These are phyloP conservation scores for Apodemus speciosus DNA, from an alignment of 2,113 vertebrate species.

Conservation along the genomic window DNA sequence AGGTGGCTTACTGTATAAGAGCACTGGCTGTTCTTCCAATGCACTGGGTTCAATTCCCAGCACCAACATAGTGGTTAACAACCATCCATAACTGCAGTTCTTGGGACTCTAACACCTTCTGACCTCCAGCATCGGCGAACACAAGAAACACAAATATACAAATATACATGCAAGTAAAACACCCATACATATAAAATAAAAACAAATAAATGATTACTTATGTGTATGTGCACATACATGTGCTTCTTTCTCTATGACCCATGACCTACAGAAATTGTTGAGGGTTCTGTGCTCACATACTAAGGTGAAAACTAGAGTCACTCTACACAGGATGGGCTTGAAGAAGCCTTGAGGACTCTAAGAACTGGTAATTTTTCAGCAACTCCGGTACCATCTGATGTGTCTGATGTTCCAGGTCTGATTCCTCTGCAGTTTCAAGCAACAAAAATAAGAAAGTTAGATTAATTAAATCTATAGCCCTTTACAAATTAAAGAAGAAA, in stretches of 20 bases:
- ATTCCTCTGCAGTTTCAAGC: not conserved
- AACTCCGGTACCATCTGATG: not conserved
- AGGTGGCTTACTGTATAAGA: not conserved
- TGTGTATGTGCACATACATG: not conserved
- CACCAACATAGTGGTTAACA: not conserved
- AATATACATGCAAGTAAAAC: not conserved
- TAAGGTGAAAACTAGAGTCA: not conserved
- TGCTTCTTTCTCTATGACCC: not conserved
- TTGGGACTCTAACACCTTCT: not conserved
- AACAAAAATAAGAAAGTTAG: not conserved
- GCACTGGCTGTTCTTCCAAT: not conserved
- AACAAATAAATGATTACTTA: not conserved
- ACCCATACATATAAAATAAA: not conserved
- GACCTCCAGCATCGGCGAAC: not conserved
- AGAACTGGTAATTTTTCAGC: not conserved
- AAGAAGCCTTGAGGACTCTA: not conserved
- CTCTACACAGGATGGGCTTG: not conserved
- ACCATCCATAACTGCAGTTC: not conserved
- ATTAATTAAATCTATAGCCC: not conserved
- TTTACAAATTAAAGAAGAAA: constrained; percentile 9
- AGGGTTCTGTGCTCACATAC: not conserved
- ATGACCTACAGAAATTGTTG: not conserved
- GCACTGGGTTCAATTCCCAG: not conserved
- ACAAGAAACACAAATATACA: not conserved
- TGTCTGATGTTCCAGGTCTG: not conserved